Evolutionary conservation across 2,888 invertebrate species (phyloP).

Genomic region (Apantesis nais): DNA sequence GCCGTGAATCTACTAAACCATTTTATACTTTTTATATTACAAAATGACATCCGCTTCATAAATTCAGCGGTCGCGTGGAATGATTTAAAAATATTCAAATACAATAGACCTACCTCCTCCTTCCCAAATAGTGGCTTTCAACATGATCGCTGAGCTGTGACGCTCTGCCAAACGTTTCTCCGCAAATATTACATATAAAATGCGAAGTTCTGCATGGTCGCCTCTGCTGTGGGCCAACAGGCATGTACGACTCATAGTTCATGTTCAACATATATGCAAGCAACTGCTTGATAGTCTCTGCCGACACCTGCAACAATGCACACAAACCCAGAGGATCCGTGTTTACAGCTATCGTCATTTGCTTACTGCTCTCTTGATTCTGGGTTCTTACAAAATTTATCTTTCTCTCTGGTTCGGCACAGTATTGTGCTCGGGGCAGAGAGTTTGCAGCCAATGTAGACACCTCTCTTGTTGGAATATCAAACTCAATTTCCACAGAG

Average conservation of each 20-base stretch:
- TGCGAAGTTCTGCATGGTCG: conserved; percentile 32
- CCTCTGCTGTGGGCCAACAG: conserved; percentile 49
- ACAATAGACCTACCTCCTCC: conserved; percentile 57
- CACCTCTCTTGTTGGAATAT: conserved; percentile 66
- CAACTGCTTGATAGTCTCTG: conserved; percentile 63
- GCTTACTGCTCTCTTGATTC: conserved; percentile 12
- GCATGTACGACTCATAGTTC: conserved; percentile 58
- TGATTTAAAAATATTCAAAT: conserved; percentile 20
- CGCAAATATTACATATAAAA: conserved; percentile 73
- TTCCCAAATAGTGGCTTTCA: conserved; percentile 61
- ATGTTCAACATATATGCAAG: conserved; percentile 65
- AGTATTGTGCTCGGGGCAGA: conserved; percentile 22
- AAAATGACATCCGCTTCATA: conserved; percentile 18
- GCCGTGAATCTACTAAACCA: neutral
- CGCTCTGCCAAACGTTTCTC: conserved; percentile 62
- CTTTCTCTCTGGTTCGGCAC: neutral
- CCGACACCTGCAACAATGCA: conserved; percentile 64
- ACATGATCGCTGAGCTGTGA: conserved; percentile 70
- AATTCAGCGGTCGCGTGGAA: conserved; percentile 14
- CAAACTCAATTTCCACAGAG: conserved; percentile 56
- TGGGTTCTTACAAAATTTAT: neutral
- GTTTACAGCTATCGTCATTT: conserved; percentile 70
- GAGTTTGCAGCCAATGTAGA: conserved; percentile 66
- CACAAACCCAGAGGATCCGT: conserved; percentile 72
- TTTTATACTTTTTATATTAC: conserved; percentile 16